A percentile compares a stretch with the other conserved stretches of the same genome.
Evolutionary conservation across 2,113 vertebrate species (phyloP).

Genomic region (Notothenia rossii): DNA sequence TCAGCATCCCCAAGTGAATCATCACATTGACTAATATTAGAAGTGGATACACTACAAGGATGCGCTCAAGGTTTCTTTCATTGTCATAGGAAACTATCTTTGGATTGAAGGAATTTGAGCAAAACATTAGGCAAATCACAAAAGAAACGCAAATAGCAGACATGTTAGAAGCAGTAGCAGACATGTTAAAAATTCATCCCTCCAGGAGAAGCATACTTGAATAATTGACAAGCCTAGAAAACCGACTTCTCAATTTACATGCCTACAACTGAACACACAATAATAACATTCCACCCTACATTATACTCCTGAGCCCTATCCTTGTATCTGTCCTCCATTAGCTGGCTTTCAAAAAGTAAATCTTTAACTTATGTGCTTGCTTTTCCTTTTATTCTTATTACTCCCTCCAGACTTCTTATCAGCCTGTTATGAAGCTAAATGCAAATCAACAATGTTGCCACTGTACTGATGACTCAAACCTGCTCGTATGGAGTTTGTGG

Average conservation of each 20-base stretch:
- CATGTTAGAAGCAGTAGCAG: too few relatives aligned
- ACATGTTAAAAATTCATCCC: not conserved
- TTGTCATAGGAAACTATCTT: not conserved
- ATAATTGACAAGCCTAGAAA: not conserved
- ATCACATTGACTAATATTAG: not conserved
- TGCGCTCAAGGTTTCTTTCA: not conserved
- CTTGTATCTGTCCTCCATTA: not conserved
- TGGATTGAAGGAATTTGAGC: not conserved
- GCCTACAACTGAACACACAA: not conserved
- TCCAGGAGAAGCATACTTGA: not conserved
- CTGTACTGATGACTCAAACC: not conserved
- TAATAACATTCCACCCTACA: too few relatives aligned
- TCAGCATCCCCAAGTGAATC: not conserved
- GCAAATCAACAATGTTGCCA: not conserved
- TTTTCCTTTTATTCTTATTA: too few relatives aligned
- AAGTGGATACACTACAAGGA: not conserved
- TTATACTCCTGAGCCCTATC: too few relatives aligned
- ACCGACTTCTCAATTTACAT: not conserved
- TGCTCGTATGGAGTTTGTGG: not conserved
- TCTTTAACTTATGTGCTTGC: not conserved
- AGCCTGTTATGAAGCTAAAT: not conserved
- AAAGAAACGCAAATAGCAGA: not conserved
- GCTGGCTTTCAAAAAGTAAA: not conserved
- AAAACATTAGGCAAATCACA: not conserved
- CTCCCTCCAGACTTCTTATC: not conserved